phyloP scores from a whole-genome alignment of 2,113 vertebrate genomes.

The Tachycineta bicolor region DNA sequence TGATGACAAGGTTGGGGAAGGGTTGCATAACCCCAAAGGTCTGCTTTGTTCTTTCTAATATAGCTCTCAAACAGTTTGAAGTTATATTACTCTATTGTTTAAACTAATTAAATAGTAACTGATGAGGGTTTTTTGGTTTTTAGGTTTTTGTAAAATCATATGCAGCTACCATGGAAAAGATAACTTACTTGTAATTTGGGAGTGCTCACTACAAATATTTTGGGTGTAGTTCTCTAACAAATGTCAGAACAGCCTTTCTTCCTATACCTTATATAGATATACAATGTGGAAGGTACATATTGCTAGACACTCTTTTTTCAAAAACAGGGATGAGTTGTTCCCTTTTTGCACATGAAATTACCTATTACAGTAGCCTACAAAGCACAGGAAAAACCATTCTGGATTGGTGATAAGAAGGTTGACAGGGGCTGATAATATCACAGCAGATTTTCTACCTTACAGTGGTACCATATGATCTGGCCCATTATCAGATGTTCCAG shows the following conservation, averaged over 20 bases:
- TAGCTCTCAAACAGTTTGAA: not conserved
- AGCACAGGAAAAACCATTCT: not conserved
- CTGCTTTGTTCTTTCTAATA: not conserved
- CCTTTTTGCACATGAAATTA: not conserved
- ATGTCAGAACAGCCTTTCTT: not conserved
- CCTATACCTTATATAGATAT: not conserved
- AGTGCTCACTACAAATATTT: not conserved
- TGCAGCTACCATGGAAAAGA: not conserved
- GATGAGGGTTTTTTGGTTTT: not conserved
- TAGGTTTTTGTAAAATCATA: not conserved
- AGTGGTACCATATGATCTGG: not conserved
- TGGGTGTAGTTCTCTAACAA: not conserved
- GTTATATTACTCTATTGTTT: not conserved
- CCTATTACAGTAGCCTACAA: not conserved
- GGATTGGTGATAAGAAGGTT: not conserved
- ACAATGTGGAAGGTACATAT: not conserved
- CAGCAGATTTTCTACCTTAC: not conserved
- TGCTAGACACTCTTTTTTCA: not conserved
- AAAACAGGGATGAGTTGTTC: not conserved
- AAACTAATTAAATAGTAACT: not conserved
- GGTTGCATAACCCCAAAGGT: not conserved
- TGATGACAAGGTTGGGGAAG: not conserved
- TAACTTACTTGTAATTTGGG: not conserved
- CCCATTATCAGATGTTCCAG: not conserved
- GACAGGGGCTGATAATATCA: not conserved